Evolutionary conservation across 1,140 invertebrate species (phyloP).

Genomic region (Paracyclopina nana): DNA sequence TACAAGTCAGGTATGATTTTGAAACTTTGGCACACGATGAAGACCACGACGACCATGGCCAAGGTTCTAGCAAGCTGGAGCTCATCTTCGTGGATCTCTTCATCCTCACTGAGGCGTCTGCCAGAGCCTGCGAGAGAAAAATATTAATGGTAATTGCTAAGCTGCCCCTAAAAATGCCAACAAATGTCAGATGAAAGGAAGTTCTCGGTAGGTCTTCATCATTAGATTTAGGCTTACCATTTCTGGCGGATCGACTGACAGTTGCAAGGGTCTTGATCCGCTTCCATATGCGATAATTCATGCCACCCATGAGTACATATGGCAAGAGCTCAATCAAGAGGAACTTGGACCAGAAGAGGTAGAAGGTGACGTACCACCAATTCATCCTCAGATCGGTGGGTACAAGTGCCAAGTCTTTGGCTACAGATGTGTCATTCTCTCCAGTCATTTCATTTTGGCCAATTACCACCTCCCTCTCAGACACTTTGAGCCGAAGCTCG

Average conservation of each 20-base stretch:
- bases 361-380: not conserved
- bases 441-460: no score
- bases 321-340: not conserved
- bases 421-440: no score
- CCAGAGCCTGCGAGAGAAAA: no score
- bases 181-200: no score
- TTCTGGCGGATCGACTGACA: no score
- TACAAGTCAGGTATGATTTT: slow-evolving; percentile 7
- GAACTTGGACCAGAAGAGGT: slow-evolving; percentile 1
- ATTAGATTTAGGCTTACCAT: no score
- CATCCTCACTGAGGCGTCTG: no score
- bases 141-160: no score
- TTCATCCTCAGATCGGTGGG: not conserved
- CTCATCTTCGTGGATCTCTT: not conserved
- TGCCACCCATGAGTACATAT: not conserved
- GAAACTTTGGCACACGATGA: slow-evolving; percentile 6
- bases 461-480: no score
- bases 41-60: not conserved
- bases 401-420: not conserved
- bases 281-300: not conserved
- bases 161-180: no score
- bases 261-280: no score
- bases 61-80: not conserved
- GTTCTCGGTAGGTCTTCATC: no score
- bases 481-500: not conserved